A percentile compares a stretch with the other conserved stretches of the same genome.
Evolutionary conservation across 2,888 invertebrate species (phyloP).

Genomic region (Rotaria macrura): DNA sequence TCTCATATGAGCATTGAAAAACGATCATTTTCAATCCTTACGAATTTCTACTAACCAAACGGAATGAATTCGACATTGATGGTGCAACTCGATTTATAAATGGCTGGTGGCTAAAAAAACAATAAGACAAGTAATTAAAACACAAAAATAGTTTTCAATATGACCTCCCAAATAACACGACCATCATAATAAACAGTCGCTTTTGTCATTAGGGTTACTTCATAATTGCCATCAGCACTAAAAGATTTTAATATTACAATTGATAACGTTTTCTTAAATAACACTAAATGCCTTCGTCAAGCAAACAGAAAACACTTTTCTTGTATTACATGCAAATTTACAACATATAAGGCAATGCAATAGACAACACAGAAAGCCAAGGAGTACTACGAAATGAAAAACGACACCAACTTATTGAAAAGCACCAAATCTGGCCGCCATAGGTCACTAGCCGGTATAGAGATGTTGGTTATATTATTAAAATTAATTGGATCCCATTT

Average conservation of each 20-base stretch:
- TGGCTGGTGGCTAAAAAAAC: constrained; percentile 69
- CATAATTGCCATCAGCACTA: constrained; percentile 85
- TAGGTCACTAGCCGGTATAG: not conserved
- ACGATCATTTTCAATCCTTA: too few species aligned
- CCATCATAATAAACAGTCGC: constrained; percentile 82
- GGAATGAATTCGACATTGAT: constrained; percentile 52
- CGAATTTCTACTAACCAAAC: constrained; percentile 37
- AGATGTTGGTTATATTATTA: not conserved
- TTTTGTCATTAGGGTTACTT: constrained; percentile 88
- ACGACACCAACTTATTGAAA: not conserved
- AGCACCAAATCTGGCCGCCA: not conserved
- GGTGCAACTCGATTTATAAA: constrained; percentile 70
- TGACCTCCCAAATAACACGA: constrained; percentile 66
- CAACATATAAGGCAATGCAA: not conserved
- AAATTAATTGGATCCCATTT: not conserved
- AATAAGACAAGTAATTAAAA: not conserved
- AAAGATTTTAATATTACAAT: constrained; percentile 26
- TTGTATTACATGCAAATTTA: not conserved
- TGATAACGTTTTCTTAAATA: too few species aligned
- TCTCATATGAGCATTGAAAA: too few species aligned
- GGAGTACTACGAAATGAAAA: not conserved
- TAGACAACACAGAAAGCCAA: not conserved
- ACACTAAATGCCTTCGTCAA: too few species aligned
- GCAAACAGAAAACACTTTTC: too few species aligned
- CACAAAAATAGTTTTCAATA: not conserved